These are phyloP conservation scores for Drosophila sproati DNA, from an alignment of 1,140 invertebrate genomes.

Conservation along the genomic window DNA sequence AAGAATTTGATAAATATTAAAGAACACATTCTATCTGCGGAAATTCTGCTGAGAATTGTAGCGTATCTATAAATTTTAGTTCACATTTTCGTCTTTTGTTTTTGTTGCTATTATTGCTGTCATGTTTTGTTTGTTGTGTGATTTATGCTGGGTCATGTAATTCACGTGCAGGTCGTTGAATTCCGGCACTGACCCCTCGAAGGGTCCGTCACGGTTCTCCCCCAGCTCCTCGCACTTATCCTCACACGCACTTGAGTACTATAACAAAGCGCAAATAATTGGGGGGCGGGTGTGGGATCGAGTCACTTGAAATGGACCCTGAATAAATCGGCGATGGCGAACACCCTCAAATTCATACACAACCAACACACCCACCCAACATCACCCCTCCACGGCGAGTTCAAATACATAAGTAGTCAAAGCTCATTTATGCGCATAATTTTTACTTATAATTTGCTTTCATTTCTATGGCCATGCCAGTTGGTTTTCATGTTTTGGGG, in stretches of 20 bases:
- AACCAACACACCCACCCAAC: neutral
- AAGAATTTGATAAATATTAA: too few species aligned
- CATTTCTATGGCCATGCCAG: conserved; percentile 34
- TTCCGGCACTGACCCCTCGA: conserved; percentile 16
- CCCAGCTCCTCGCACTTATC: conserved; percentile 4
- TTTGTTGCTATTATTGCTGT: conserved; percentile 10
- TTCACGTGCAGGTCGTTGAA: conserved; percentile 51
- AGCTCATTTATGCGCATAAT: conserved; percentile 75
- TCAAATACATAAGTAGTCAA: conserved; percentile 56
- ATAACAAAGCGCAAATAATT: conserved; percentile 55
- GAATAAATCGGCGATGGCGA: conserved; percentile 39
- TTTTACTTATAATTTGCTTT: conserved; percentile 65
- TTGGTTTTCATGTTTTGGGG: neutral
- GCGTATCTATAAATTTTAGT: neutral
- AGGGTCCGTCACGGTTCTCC: neutral
- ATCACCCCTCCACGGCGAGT: conserved; percentile 3
- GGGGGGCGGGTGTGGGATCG: conserved; percentile 6
- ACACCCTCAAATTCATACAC: too few species aligned
- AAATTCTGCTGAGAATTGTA: neutral
- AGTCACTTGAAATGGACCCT: conserved; percentile 28
- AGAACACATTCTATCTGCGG: too few species aligned
- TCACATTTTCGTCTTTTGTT: neutral
- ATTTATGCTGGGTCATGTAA: conserved; percentile 68
- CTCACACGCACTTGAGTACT: conserved; percentile 26
- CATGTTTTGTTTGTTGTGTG: conserved; percentile 26